Conservation (phyloP, 2,888 invertebrate species). For the Diaperis boleti region DNA sequence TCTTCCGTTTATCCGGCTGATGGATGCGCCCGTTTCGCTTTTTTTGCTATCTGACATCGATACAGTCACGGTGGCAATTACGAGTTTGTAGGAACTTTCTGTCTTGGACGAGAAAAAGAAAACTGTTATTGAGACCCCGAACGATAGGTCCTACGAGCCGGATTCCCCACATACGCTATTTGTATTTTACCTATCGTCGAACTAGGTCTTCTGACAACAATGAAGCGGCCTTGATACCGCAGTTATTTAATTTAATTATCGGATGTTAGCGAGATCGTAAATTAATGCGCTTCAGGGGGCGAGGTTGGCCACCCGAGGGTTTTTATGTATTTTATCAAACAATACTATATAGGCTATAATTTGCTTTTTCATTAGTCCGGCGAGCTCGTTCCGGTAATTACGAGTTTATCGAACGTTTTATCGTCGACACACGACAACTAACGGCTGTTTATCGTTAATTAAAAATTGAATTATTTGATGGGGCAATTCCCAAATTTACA, state of each 20-base stretch:
- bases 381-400: constrained; percentile 40
- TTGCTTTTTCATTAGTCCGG: constrained; percentile 49
- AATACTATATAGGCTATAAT: constrained; percentile 52
- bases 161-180: no score
- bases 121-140: no score
- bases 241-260: constrained; percentile 51
- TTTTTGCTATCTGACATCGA: constrained; percentile 6
- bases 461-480: constrained; percentile 27
- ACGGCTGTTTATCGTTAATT: constrained; percentile 37
- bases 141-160: no score
- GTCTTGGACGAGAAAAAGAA: no score
- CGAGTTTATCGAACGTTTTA: constrained; percentile 48
- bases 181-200: no score
- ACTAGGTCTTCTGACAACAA: no score
- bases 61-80: no score
- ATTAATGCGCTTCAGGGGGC: constrained; percentile 46
- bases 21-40: constrained; percentile 1
- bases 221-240: constrained; percentile 14
- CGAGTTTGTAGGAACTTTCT: no score
- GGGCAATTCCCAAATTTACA: neutral
- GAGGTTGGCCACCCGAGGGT: constrained; percentile 48
- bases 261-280: constrained; percentile 47
- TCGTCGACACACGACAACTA: constrained; percentile 33
- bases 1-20: constrained; percentile 43
- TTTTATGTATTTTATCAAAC: constrained; percentile 51